Conservation (phyloP, 2,797 vertebrate genomes). For the Gymnocypris eckloni region DNA sequence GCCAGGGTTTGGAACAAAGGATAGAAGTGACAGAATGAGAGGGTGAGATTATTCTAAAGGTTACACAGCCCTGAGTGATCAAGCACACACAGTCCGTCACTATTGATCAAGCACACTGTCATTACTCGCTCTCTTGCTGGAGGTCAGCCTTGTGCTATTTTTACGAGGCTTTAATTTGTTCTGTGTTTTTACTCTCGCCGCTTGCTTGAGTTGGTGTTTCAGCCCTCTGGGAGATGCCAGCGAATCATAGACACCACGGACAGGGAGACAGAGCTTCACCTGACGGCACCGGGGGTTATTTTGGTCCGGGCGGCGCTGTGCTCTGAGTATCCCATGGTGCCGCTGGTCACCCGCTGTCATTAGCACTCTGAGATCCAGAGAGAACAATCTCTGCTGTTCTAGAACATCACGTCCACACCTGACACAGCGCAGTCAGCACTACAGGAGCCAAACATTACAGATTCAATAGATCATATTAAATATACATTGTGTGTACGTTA, state of each 20-base stretch:
- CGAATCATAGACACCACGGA: not conserved
- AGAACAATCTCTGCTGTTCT: not conserved
- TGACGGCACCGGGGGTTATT: slow-evolving; percentile 24
- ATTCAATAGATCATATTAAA: not conserved
- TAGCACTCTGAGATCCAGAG: slow-evolving; percentile 11
- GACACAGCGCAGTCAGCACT: not conserved
- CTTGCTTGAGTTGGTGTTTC: slow-evolving; percentile 24
- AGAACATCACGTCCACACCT: slow-evolving; percentile 2
- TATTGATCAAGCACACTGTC: slow-evolving; percentile 42
- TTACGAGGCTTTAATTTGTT: not conserved
- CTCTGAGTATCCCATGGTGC: not conserved
- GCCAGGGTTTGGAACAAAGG: not conserved
- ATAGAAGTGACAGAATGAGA: slow-evolving; percentile 22
- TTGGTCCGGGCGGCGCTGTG: not conserved
- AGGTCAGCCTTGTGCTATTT: slow-evolving; percentile 39
- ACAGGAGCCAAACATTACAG: not conserved
- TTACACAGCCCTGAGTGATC: slow-evolving; percentile 30
- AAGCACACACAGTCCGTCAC: slow-evolving; percentile 24
- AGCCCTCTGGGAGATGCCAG: not conserved
- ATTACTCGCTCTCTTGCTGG: slow-evolving; percentile 9
- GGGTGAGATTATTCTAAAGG: slow-evolving; percentile 37
- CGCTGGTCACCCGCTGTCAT: slow-evolving; percentile 20
- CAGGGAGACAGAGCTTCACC: slow-evolving; percentile 22
- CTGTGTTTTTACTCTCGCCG: slow-evolving; percentile 1
- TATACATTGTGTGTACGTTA: not conserved